Conservation (phyloP, 2,113 vertebrate species). For the Solea senegalensis region DNA sequence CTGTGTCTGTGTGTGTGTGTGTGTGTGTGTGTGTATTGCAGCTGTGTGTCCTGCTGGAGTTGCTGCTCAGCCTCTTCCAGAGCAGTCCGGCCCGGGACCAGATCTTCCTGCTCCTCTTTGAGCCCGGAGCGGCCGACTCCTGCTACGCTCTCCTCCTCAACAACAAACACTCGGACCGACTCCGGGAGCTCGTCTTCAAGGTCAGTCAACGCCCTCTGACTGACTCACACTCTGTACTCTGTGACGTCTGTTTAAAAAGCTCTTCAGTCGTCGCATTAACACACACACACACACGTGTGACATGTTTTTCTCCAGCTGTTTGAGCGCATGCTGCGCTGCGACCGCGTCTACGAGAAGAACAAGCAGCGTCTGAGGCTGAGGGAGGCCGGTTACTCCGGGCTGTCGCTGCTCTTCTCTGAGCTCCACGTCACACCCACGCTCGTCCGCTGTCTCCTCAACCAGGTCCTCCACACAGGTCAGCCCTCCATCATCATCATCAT, state of each 20-base stretch:
- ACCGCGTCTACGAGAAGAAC: conserved; percentile 95
- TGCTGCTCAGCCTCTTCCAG: conserved; percentile 89
- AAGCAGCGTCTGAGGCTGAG: conserved; percentile 92
- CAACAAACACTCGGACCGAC: conserved; percentile 90
- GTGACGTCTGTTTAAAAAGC: too few species aligned
- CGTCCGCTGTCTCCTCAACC: conserved; percentile 91
- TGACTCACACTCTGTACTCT: too few species aligned
- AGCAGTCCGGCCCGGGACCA: conserved; percentile 90
- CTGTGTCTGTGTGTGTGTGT: neutral
- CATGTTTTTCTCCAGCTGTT: conserved; percentile 81
- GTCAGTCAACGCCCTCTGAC: conserved; percentile 52
- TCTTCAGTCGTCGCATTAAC: too few species aligned
- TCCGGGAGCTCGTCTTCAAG: conserved; percentile 95
- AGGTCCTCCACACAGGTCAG: conserved; percentile 91
- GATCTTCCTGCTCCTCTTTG: conserved; percentile 93
- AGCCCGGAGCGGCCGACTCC: conserved; percentile 92
- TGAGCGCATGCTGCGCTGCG: conserved; percentile 94
- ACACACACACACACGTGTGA: too few species aligned
- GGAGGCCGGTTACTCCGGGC: conserved; percentile 92
- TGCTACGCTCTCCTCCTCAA: conserved; percentile 92
- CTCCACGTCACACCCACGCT: conserved; percentile 84
- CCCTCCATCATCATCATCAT: neutral
- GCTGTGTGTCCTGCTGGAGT: conserved; percentile 88
- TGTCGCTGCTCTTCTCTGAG: conserved; percentile 92
- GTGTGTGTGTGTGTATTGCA: conserved; percentile 61